Evolutionary conservation across 1,140 invertebrate species (phyloP).

Genomic region (Brachionus plicatilis): DNA sequence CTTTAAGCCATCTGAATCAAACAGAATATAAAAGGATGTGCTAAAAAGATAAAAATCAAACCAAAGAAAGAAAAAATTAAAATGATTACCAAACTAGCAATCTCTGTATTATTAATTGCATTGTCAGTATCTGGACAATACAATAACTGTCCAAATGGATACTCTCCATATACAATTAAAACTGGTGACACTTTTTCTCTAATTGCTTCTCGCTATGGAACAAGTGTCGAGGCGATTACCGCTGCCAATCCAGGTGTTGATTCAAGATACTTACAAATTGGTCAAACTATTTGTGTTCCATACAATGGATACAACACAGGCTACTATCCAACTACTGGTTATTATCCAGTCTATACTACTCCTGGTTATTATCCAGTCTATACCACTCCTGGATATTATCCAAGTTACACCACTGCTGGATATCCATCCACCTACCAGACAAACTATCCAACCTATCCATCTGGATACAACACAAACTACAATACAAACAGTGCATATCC

Average conservation of each 20-base stretch:
- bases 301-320: background rate
- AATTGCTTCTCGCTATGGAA: background rate
- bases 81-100: background rate
- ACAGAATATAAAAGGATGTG: background rate
- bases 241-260: slow-evolving; percentile 5
- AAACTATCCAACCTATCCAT: background rate
- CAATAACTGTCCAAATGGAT: background rate
- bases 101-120: background rate
- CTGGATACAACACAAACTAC: slow-evolving; percentile 6
- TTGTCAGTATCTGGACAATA: background rate
- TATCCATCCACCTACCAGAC: background rate
- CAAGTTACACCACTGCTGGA: no score
- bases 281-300: background rate
- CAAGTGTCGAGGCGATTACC: background rate
- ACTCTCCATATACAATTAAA: background rate
- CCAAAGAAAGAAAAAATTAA: background rate
- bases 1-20: background rate
- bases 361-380: background rate
- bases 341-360: no score
- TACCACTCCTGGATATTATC: background rate
- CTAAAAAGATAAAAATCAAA: background rate
- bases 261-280: background rate
- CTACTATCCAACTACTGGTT: background rate
- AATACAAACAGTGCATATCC: background rate
- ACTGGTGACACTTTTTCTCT: background rate